Evolutionary conservation across 2,113 vertebrate genomes (phyloP).

Genomic region (Aegithalos caudatus): DNA sequence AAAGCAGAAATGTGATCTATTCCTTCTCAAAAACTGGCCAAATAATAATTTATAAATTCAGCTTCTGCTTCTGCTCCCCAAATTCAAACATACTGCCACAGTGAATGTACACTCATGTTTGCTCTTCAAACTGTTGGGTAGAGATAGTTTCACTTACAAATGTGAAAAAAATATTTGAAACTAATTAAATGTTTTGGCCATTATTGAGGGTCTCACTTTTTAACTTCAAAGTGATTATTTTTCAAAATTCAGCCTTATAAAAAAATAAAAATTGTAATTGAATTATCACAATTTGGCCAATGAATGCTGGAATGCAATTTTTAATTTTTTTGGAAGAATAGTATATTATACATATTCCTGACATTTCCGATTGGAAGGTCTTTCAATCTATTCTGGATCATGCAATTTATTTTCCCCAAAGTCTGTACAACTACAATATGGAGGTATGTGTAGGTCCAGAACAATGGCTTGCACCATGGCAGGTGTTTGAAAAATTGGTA

Average conservation of each 20-base stretch:
- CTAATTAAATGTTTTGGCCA: neutral
- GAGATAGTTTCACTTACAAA: neutral
- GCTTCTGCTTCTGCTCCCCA: neutral
- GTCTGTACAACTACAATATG: neutral
- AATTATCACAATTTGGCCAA: neutral
- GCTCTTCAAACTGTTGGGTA: neutral
- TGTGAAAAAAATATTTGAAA: neutral
- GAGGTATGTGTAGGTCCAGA: neutral
- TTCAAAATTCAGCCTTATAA: neutral
- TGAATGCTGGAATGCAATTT: neutral
- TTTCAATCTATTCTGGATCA: neutral
- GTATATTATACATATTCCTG: neutral
- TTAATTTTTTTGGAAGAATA: neutral
- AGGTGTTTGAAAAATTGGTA: neutral
- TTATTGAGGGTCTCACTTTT: neutral
- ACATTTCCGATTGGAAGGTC: neutral
- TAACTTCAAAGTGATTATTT: neutral
- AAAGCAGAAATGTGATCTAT: neutral
- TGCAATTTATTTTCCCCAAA: neutral
- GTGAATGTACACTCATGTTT: neutral
- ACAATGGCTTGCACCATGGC: neutral
- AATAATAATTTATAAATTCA: neutral
- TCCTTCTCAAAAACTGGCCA: neutral
- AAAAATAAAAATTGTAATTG: neutral
- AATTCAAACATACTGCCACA: neutral